phyloP scores from a whole-genome alignment of 2,113 vertebrate genomes.

The Forbesichthys agassizii region DNA sequence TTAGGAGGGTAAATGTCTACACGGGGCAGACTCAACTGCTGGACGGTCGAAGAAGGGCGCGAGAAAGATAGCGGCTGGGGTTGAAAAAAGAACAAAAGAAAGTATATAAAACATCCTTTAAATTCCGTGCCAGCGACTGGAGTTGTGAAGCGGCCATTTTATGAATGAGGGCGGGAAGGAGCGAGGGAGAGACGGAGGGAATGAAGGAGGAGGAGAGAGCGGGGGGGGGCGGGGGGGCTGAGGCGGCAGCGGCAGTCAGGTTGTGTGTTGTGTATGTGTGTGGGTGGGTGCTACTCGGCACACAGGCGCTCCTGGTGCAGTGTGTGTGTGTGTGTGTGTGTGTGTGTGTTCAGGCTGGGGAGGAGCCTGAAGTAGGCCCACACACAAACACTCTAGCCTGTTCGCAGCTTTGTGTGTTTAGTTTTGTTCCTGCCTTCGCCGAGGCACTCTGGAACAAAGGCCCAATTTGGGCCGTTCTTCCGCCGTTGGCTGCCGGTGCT shows the following conservation, averaged over 20 bases:
- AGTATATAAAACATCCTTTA: conserved; percentile 64
- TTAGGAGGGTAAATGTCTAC: conserved; percentile 33
- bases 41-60: conserved; percentile 10
- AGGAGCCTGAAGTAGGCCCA: conserved; percentile 57
- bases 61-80: conserved; percentile 13
- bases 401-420: conserved; percentile 62
- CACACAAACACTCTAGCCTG: conserved; percentile 51
- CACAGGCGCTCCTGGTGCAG: conserved; percentile 63
- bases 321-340: conserved; percentile 14
- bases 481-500: conserved; percentile 41
- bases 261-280: conserved; percentile 56
- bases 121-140: conserved; percentile 70
- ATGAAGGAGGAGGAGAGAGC: conserved; percentile 37
- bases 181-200: conserved; percentile 40
- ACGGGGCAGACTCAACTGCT: conserved; percentile 22
- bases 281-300: conserved; percentile 62
- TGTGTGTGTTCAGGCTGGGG: conserved; percentile 42
- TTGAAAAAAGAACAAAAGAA: background rate
- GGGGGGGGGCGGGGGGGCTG: conserved; percentile 33
- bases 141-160: conserved; percentile 73
- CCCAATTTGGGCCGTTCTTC: conserved; percentile 48
- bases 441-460: conserved; percentile 59
- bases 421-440: conserved; percentile 57
- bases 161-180: conserved; percentile 63
- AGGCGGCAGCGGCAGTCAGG: conserved; percentile 53